phyloP scores from a whole-genome alignment of 2,797 vertebrate species.

The Intellagama lesueurii region DNA sequence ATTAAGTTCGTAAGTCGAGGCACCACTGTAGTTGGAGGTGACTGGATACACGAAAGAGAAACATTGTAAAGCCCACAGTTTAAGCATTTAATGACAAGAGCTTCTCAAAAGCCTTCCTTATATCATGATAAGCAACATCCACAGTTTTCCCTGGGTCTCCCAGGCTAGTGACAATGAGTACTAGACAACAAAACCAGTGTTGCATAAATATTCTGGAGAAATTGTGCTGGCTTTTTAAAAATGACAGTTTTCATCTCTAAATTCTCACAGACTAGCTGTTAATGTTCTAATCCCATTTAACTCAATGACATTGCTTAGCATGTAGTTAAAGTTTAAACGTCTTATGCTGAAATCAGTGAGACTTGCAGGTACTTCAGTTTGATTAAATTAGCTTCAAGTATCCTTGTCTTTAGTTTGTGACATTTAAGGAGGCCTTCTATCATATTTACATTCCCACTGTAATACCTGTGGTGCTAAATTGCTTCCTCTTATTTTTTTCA shows the following conservation, averaged over 20 bases:
- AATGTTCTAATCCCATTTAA: background rate
- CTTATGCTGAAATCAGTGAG: background rate
- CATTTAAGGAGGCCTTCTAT: background rate
- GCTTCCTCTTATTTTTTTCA: background rate
- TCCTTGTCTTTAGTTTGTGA: background rate
- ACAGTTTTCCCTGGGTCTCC: background rate
- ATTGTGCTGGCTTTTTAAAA: background rate
- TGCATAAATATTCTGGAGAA: background rate
- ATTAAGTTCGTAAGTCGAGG: too few species aligned
- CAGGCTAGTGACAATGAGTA: background rate
- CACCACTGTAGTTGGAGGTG: too few species aligned
- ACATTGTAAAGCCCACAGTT: background rate
- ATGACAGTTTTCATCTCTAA: background rate
- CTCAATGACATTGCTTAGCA: background rate
- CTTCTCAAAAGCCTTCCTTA: background rate
- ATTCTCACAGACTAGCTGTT: background rate
- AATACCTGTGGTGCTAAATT: background rate
- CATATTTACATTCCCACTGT: background rate
- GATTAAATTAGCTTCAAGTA: background rate
- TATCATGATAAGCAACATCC: background rate
- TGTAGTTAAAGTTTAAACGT: background rate
- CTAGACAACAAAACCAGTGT: background rate
- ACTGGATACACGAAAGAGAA: background rate
- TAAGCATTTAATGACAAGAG: background rate
- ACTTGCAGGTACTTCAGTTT: background rate